Evolutionary conservation across 2,888 invertebrate species (phyloP), one percentile per base, ranked within the genome.

Genomic region (Gari tellinella): DNA sequence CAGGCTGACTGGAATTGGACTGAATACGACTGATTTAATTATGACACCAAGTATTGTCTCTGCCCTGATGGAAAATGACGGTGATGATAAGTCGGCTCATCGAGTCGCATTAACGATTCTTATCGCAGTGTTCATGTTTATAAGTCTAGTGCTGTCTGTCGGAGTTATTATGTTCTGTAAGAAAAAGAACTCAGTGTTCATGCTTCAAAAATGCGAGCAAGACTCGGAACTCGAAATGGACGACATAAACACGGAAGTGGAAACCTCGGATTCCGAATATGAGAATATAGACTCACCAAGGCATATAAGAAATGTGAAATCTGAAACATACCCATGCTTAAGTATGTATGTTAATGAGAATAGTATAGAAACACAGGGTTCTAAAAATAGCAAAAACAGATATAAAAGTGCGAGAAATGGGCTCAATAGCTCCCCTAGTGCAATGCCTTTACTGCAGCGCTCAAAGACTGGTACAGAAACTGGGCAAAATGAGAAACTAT

Each of bases 181-280:
- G 63, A 91, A 91, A 70, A 88, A 88, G 60, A 90, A 91, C 82
- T 78, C 88, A 0, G 90, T 90, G 23, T 90, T 90, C 68, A 86
- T 82, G 38, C 72, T 87, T 46, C 89, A 86, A 69, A 89, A 87
- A 72, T 83, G 83, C 60, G 89, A 90, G 52, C 84, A 87, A 63
- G 81, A 84, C 15, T 78, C 73, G 0, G 86, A 87, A 21, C 86
- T 87, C 57, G 90, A 90, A 78, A 73, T 91, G 75, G 87, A 89
- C 45, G 87, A 89, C 25, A 84, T 84, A 15, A 81, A 82, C 43
- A 85, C 85, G 0, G 87, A 88, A 37, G 76, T 76, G 14, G 87
- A 87, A 37, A 80, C 80, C 19, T 75, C 80, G 8, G 72, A 78
- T 26, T 75, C 81, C 0, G 80, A 80, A 17, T 57, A 65, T 2